Evolutionary conservation across 2,888 invertebrate genomes (phyloP).

Genomic region (Tenthredo distinguenda): DNA sequence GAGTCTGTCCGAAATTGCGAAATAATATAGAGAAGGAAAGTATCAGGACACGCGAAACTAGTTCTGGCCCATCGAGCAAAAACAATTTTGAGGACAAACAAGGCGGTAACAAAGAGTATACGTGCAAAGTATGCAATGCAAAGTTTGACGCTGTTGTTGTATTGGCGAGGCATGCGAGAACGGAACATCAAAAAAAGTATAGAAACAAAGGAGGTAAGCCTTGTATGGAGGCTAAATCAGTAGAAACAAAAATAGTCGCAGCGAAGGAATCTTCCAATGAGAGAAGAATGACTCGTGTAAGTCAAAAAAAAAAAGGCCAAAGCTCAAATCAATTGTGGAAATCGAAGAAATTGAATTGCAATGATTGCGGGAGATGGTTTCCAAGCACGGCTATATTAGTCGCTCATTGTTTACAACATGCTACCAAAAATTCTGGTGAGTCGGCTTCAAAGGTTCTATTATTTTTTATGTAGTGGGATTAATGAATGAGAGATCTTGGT

Average conservation of each 20-base stretch:
- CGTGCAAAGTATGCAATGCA: slow-evolving; percentile 73
- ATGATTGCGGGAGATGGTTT: slow-evolving; percentile 72
- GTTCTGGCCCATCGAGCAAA: not conserved
- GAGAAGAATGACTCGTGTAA: slow-evolving; percentile 59
- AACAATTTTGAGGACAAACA: slow-evolving; percentile 53
- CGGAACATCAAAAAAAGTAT: slow-evolving; percentile 66
- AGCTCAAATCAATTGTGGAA: slow-evolving; percentile 63
- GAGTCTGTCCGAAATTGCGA: slow-evolving; percentile 70
- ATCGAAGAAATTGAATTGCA: slow-evolving; percentile 68
- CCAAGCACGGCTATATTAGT: slow-evolving; percentile 67
- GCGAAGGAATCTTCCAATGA: slow-evolving; percentile 59
- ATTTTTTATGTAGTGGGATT: not conserved
- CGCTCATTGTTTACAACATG: slow-evolving; percentile 72
- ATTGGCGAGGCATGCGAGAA: slow-evolving; percentile 73
- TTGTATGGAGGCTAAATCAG: not conserved
- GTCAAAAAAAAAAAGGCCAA: slow-evolving; percentile 50
- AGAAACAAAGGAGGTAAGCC: slow-evolving; percentile 14
- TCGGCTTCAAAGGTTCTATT: not conserved
- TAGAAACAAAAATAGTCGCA: slow-evolving; percentile 25
- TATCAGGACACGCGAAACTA: slow-evolving; percentile 42
- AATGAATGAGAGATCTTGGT: not conserved
- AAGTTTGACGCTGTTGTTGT: slow-evolving; percentile 73
- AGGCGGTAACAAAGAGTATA: slow-evolving; percentile 63
- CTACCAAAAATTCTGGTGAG: slow-evolving; percentile 72
- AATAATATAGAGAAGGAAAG: slow-evolving; percentile 58